phyloP scores from a whole-genome alignment of 2,113 vertebrate species.

The Hyperoodon ampullatus region DNA sequence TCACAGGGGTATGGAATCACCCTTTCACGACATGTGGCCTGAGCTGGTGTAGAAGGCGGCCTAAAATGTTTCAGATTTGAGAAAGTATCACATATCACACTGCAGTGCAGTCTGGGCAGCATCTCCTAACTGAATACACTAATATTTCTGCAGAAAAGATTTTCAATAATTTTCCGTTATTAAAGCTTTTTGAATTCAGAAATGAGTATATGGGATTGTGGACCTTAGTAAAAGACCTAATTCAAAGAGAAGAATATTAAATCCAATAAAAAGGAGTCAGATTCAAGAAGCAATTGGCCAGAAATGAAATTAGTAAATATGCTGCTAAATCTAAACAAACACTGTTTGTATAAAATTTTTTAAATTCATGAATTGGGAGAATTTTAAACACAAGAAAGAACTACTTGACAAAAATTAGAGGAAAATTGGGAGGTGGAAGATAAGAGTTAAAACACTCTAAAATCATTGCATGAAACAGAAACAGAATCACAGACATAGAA shows the following conservation, averaged over 20 bases:
- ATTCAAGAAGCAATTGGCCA: not conserved
- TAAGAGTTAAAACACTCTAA: not conserved
- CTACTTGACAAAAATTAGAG: not conserved
- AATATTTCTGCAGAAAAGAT: not conserved
- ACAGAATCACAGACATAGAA: not conserved
- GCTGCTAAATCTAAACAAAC: not conserved
- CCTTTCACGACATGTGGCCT: rapidly evolving
- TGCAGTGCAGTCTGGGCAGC: rapidly evolving
- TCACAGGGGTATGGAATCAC: rapidly evolving
- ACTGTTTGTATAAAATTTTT: not conserved
- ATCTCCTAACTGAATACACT: not conserved
- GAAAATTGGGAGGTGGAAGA: not conserved
- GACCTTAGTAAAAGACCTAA: not conserved
- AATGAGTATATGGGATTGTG: not conserved
- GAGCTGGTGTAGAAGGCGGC: rapidly evolving
- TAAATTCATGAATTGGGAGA: not conserved
- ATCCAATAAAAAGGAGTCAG: not conserved
- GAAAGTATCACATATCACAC: not conserved
- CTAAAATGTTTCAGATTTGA: not conserved
- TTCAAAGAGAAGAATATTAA: not conserved
- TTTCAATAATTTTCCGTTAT: not conserved
- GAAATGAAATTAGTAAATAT: not conserved
- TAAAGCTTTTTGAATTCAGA: not conserved
- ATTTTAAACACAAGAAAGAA: not conserved
- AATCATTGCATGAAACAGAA: not conserved